Base-by-base conservation (phyloP, 92 coral and sea anemone genomes). In the Bergia puertoricense region DNA sequence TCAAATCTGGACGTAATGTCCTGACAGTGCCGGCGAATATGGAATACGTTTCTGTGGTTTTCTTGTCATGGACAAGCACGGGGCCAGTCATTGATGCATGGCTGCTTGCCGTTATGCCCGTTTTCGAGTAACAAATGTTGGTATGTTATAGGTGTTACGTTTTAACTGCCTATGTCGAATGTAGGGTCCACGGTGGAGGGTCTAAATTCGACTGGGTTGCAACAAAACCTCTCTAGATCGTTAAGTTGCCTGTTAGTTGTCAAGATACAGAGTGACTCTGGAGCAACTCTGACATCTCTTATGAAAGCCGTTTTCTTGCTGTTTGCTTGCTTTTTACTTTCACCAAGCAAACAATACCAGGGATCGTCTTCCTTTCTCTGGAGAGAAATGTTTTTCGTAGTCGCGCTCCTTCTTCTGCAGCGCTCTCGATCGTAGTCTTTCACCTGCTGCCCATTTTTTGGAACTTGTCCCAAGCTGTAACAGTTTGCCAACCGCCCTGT, bases 131-230 rank as follows among this genome's bases (percentile, higher is more conserved):
- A n/a, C 48, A 90, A 68, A 73, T 86, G 90, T 59, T 90, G 74
- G 38, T 90, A 90, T 30, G 92, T 67, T 57, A 91, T 84, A 30
- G 86, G 87, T 9, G 86, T 88, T 3, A 91, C 89, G 54, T 88
- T 88, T 59, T 74, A 83, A n/a, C 65, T 90, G n/a, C 91, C 89
- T 13, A 88, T 56, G 71, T 88, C 66, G 48, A 88, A 91, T 18
- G 91, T 91, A 2, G 92, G 92, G 48, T 86, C 91, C 18, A 89
- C 91, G 4, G 91, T 89, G 16, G 74, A 74, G 1, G 92, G 92
- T 13, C 40, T 22, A 38, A 76, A 90, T 67, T 86, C 86, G n/a
- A 79, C 42, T 16, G 86, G 57, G 62, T 79, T 90, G 46, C 92
- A 90, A 36, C 89, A 85, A 68, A 86, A 90, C 20, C 92, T 81